Conservation (phyloP, 1,140 invertebrate species). For the Diachasma alloeum region DNA sequence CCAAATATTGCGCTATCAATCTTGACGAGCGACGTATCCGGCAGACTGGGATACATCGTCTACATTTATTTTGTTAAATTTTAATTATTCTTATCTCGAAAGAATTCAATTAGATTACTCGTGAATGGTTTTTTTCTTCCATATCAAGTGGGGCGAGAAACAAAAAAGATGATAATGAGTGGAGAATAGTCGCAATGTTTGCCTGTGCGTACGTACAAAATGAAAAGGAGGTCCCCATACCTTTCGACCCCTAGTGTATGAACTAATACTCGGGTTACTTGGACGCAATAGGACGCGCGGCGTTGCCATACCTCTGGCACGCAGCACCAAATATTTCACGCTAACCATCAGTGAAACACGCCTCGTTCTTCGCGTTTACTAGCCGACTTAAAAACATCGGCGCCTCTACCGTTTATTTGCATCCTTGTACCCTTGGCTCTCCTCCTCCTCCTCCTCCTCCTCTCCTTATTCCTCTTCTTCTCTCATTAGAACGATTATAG, state of each 20-base stretch:
- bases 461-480: not conserved
- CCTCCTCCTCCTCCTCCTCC: not conserved
- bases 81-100: not conserved
- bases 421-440: conserved; percentile 51
- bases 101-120: not conserved
- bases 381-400: conserved; percentile 63
- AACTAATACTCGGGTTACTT: conserved; percentile 11
- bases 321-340: conserved; percentile 64
- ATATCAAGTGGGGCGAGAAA: not conserved
- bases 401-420: conserved; percentile 61
- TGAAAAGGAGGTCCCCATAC: no score
- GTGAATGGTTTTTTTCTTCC: not conserved
- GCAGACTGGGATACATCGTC: not conserved
- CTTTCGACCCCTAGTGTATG: not conserved
- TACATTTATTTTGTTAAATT: not conserved
- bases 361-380: conserved; percentile 50
- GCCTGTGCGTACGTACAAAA: no score
- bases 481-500: not conserved
- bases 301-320: conserved; percentile 59
- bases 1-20: conserved; percentile 17
- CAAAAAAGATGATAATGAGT: not conserved
- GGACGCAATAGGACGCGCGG: conserved; percentile 41
- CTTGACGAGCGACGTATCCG: not conserved
- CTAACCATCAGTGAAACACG: conserved; percentile 64
- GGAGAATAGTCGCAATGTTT: no score